Evolutionary conservation across 2,113 vertebrate species (phyloP).

Genomic region (Psilopsiagon aurifrons): DNA sequence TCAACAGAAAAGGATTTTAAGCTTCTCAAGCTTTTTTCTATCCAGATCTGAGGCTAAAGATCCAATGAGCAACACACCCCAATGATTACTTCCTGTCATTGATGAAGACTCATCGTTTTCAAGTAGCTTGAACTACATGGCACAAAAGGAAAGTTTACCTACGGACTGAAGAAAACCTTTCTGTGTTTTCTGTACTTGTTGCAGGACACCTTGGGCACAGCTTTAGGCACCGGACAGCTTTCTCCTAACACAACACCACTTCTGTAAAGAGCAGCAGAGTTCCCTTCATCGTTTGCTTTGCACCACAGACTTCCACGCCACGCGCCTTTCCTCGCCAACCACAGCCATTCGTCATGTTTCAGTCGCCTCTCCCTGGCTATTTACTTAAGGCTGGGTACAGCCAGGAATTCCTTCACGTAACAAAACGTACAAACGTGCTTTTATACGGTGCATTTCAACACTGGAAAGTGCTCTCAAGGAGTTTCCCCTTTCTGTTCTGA

Average conservation of each 20-base stretch:
- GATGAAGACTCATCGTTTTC: neutral
- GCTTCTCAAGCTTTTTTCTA: neutral
- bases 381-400: conserved; percentile 1
- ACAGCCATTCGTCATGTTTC: neutral
- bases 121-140: neutral
- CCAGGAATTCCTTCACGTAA: neutral
- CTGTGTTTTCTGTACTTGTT: neutral
- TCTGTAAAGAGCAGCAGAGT: neutral
- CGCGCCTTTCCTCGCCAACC: neutral
- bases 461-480: neutral
- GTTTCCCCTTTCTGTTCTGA: neutral
- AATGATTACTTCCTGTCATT: neutral
- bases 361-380: conserved; percentile 13
- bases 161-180: neutral
- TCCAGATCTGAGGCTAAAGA: neutral
- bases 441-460: rapidly evolving
- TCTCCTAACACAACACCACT: neutral
- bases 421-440: neutral
- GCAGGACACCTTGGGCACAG: neutral
- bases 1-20: neutral
- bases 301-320: rapidly evolving
- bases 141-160: neutral
- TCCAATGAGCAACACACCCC: neutral
- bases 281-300: neutral
- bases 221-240: neutral